These are phyloP conservation scores for Pollicipes pollicipes DNA, from an alignment of 1,140 invertebrate species.

Conservation along the genomic window DNA sequence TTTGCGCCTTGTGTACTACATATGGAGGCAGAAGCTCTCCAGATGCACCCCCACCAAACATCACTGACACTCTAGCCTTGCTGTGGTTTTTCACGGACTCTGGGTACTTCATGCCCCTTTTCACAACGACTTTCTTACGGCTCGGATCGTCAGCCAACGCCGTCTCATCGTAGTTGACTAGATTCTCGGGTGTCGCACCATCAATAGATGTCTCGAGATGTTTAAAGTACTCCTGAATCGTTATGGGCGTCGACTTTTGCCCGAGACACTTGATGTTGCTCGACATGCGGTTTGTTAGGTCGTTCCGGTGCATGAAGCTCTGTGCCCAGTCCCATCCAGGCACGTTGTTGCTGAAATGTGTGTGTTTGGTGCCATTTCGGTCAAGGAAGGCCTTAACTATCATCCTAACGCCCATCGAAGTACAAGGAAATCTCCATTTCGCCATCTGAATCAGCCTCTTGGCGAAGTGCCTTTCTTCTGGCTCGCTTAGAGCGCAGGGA, in stretches of 20 bases:
- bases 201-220: constrained; percentile 21
- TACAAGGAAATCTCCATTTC: no score
- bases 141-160: constrained; percentile 23
- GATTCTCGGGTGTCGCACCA: constrained; percentile 22
- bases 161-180: constrained; percentile 27
- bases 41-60: constrained; percentile 22
- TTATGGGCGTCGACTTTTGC: constrained; percentile 9
- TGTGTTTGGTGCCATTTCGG: no score
- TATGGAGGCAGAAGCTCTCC: constrained; percentile 17
- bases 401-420: no score
- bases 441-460: no score
- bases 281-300: constrained; percentile 4
- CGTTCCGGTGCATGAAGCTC: constrained; percentile 15
- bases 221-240: constrained; percentile 19
- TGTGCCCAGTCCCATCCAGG: no score
- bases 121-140: constrained; percentile 19
- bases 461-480: no score
- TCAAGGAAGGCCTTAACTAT: no score
- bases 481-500: no score
- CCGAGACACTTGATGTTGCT: constrained; percentile 11
- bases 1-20: constrained; percentile 20
- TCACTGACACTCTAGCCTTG: constrained; percentile 22
- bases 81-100: constrained; percentile 22
- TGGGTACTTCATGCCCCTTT: constrained; percentile 23
- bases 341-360: no score